Conservation (phyloP, 2,113 vertebrate species). For the Scomber colias region DNA sequence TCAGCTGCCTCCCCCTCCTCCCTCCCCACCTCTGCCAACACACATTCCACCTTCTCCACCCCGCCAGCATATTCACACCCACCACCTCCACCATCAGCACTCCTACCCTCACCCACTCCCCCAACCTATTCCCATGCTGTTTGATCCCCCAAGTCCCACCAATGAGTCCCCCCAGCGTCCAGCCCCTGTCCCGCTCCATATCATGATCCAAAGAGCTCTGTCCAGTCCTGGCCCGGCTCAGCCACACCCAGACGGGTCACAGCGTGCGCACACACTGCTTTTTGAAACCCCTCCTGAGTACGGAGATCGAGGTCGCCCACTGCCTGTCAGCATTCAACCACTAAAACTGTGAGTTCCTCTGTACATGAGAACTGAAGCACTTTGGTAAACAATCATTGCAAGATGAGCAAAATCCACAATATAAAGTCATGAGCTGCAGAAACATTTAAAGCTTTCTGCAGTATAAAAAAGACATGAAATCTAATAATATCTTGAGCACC, state of each 20-base stretch:
- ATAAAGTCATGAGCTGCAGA: neutral
- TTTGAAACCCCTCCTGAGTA: constrained; percentile 90
- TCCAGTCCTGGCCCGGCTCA: constrained; percentile 90
- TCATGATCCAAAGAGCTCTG: constrained; percentile 97
- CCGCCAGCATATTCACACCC: constrained; percentile 83
- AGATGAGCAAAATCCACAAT: neutral
- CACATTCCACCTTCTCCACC: constrained; percentile 87
- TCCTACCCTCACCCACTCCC: constrained; percentile 76
- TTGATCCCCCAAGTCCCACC: constrained; percentile 77
- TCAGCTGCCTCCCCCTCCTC: constrained; percentile 84
- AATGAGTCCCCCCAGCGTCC: constrained; percentile 81
- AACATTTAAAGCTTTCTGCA: neutral
- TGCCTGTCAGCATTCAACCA: constrained; percentile 96
- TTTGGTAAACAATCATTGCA: neutral
- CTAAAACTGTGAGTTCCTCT: constrained; percentile 93
- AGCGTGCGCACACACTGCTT: constrained; percentile 92
- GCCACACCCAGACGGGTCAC: constrained; percentile 89
- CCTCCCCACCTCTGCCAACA: constrained; percentile 81
- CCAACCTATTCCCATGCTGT: constrained; percentile 83
- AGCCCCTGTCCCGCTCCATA: constrained; percentile 91
- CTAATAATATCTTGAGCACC: neutral
- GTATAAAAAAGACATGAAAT: too few relatives aligned
- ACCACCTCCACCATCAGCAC: constrained; percentile 81
- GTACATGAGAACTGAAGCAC: neutral
- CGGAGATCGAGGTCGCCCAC: constrained; percentile 86